A percentile compares a stretch with the other conserved stretches of the same genome.
Evolutionary conservation across 30 jellyfish, hydroid and myxozoan species (phyloP).

Genomic region (Turritopsis rubra): DNA sequence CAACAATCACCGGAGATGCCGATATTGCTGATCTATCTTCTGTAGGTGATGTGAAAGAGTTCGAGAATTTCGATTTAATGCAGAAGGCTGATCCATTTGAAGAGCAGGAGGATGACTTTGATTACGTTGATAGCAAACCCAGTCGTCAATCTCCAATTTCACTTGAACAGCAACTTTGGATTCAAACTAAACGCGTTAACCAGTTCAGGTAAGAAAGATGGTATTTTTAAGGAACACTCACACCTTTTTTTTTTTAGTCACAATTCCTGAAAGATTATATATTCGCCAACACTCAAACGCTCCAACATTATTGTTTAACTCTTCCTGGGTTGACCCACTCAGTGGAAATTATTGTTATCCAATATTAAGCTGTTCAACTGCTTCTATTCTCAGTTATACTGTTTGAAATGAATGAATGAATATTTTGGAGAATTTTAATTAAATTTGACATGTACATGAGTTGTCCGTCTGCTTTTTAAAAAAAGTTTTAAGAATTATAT

Average conservation of each 20-base stretch:
- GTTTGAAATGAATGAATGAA: too few relatives aligned
- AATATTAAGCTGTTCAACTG: too few relatives aligned
- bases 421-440: too few relatives aligned
- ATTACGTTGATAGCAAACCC: slow-evolving; percentile 9
- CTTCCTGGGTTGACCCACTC: too few relatives aligned
- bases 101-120: slow-evolving; percentile 39
- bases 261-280: not conserved
- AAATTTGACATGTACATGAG: too few relatives aligned
- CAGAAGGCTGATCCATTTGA: slow-evolving; percentile 16
- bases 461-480: too few relatives aligned
- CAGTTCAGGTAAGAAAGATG: slow-evolving; percentile 44
- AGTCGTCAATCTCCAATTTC: slow-evolving; percentile 10
- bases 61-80: too few relatives aligned
- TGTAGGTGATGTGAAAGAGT: slow-evolving; percentile 74
- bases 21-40: slow-evolving; percentile 92
- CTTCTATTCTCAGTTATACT: too few relatives aligned
- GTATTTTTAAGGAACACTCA: not conserved
- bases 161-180: slow-evolving; percentile 72
- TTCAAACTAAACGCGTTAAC: slow-evolving; percentile 68
- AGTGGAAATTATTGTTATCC: too few relatives aligned
- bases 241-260: not conserved
- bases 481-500: too few relatives aligned
- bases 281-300: too few relatives aligned
- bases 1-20: slow-evolving; percentile 76
- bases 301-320: too few relatives aligned